These are phyloP conservation scores for Xylocampa areola DNA, from an alignment of 2,888 invertebrate species.

Conservation along the genomic window DNA sequence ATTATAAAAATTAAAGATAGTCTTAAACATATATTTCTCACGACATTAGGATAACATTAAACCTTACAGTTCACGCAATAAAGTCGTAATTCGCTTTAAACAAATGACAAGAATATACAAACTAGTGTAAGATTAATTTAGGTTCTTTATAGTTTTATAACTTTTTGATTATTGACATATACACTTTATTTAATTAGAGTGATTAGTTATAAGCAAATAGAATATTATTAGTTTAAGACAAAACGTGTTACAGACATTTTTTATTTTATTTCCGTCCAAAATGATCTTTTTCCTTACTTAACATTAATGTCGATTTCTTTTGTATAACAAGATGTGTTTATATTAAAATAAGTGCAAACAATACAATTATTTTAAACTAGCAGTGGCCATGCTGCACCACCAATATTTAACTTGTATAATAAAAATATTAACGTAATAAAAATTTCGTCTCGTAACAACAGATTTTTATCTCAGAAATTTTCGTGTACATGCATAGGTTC, in stretches of 20 bases:
- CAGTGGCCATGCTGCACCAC: no score
- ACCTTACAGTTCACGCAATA: conserved; percentile 28
- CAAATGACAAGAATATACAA: conserved; percentile 56
- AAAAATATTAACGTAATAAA: no score
- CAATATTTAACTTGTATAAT: no score
- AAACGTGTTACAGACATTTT: conserved; percentile 51
- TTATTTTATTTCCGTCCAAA: conserved; percentile 84
- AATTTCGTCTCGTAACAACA: no score
- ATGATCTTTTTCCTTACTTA: conserved; percentile 66
- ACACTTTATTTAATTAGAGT: conserved; percentile 65
- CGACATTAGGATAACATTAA: conserved; percentile 36
- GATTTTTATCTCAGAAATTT: no score
- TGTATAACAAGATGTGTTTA: conserved; percentile 8
- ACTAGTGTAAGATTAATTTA: conserved; percentile 65
- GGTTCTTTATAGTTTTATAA: conserved; percentile 60
- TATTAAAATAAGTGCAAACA: conserved; percentile 11
- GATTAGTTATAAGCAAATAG: conserved; percentile 61
- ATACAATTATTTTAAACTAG: no score
- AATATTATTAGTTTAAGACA: conserved; percentile 49
- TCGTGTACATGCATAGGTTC: no score
- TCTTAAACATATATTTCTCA: conserved; percentile 37
- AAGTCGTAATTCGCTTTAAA: conserved; percentile 42
- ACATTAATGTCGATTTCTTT: conserved; percentile 64
- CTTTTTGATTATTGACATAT: conserved; percentile 45
- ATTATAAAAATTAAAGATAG: conserved; percentile 28